Evolutionary conservation across 2,888 invertebrate genomes (phyloP), one percentile per base, ranked within the genome.

Genomic region (Cerastis leucographa): DNA sequence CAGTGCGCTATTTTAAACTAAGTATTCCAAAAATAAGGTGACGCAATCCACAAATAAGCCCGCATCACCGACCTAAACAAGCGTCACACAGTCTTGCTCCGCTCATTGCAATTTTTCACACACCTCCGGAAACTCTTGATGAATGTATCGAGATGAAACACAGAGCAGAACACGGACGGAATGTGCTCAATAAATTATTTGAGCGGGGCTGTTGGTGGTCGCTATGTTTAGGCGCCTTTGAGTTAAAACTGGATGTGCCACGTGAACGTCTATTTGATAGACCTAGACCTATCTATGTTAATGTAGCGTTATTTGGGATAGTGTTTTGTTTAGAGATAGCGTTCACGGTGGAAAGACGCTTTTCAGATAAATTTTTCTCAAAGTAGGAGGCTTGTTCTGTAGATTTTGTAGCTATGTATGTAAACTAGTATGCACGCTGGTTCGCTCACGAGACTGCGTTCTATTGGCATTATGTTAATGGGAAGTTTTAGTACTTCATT

Each of bases 161-260:
- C 80, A 82, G 78, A 74, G 70, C 80, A 83, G 83, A 81, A 65
- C 74, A 64, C 54, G 25, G 9, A 22, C 29, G 85, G 85, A 81
- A 87, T 86, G 86, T 78, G 75, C 73, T 74, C 82, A 69, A 81
- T 85, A 86, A 88, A 87, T 88, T 80, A 86, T 77, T 42, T 62
- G 62, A 40, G 29, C 72, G 64, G 54, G 56, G 68, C 78, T 81
- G 76, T 76, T 76, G 67, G 76, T 81, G 81, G 72, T 76, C 71
- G 70, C 69, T 86, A 75, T 83, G 85, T 87, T 86, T 86, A 84
- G 81, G 66, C 68, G 76, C 80, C 69, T 87, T 84, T 81, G 77
- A 84, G 80, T 82, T 87, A 75, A 87, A 82, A 79, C 78, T 79
- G 73, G 77, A 71, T 69, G 62, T 29, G 62, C 62, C n/a, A 51